Evolutionary conservation across 37 sponge, comb jelly and placozoan genomes (phyloP).

Genomic region (Oopsacas minuta): DNA sequence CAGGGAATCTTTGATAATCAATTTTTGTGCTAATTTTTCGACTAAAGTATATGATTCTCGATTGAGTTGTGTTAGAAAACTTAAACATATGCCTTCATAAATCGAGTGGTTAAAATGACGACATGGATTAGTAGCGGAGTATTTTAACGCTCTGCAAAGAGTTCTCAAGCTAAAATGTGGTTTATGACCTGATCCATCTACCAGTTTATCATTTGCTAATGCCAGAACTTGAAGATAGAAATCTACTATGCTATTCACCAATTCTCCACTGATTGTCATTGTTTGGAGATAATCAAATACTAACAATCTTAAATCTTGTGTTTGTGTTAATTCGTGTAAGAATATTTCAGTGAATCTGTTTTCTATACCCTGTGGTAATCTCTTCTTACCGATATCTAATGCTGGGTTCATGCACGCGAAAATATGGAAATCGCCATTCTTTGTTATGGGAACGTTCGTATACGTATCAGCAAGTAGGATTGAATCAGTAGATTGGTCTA

Average conservation of each 20-base stretch:
- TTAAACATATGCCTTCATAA: constrained; percentile 64
- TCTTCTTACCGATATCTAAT: constrained; percentile 80
- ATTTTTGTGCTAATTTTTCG: background rate
- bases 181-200: constrained; percentile 72
- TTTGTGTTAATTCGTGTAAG: constrained; percentile 60
- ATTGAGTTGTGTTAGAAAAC: constrained; percentile 47
- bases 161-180: constrained; percentile 82
- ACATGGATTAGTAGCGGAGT: constrained; percentile 40
- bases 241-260: constrained; percentile 48
- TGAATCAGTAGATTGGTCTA: constrained; percentile 51
- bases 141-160: constrained; percentile 69
- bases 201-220: constrained; percentile 44
- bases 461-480: constrained; percentile 58
- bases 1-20: constrained; percentile 1
- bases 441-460: constrained; percentile 46
- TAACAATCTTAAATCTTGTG: constrained; percentile 48
- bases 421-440: constrained; percentile 57
- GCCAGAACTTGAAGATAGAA: constrained; percentile 46
- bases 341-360: constrained; percentile 86
- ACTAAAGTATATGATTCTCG: constrained; percentile 23
- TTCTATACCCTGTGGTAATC: constrained; percentile 66
- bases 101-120: constrained; percentile 42
- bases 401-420: constrained; percentile 98
- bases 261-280: background rate
- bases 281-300: constrained; percentile 50